A percentile compares a stretch with the other conserved stretches of the same genome.
Evolutionary conservation across 2,888 invertebrate species (phyloP).

Genomic region (Ischnus inquisitorius): DNA sequence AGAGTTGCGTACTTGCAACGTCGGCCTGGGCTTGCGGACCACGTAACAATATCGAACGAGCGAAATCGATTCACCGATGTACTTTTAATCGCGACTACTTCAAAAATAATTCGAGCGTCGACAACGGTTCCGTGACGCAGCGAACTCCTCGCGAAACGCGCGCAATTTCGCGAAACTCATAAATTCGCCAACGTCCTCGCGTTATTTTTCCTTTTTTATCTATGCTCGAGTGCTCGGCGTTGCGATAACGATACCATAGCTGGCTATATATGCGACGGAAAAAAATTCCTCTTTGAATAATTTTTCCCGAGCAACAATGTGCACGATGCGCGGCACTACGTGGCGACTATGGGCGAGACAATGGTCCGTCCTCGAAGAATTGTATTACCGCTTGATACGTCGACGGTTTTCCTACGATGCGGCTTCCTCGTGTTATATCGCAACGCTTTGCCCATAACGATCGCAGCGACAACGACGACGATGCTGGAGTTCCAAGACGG

Average conservation of each 20-base stretch:
- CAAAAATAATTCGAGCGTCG: neutral
- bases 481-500: slow-evolving; percentile 1
- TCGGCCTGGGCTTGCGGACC: slow-evolving; percentile 21
- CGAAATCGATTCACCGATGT: slow-evolving; percentile 35
- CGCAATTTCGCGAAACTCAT: neutral
- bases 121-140: neutral
- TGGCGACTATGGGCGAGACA: slow-evolving; percentile 42
- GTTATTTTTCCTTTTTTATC: slow-evolving; percentile 4
- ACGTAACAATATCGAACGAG: slow-evolving; percentile 27
- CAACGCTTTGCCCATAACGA: slow-evolving; percentile 10
- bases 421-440: neutral
- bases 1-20: slow-evolving; percentile 63
- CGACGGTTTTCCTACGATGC: slow-evolving; percentile 15
- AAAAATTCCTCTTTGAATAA: neutral
- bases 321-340: slow-evolving; percentile 21
- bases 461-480: slow-evolving; percentile 1
- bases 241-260: slow-evolving; percentile 33
- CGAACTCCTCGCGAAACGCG: no score
- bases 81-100: slow-evolving; percentile 29
- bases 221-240: neutral
- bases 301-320: slow-evolving; percentile 18
- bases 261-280: neutral
- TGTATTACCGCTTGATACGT: slow-evolving; percentile 28
- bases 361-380: slow-evolving; percentile 49
- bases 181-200: slow-evolving; percentile 8